A percentile compares a stretch with the other conserved stretches of the same genome.
phyloP scores from a whole-genome alignment of 2,113 vertebrate genomes.

The Gadus macrocephalus region DNA sequence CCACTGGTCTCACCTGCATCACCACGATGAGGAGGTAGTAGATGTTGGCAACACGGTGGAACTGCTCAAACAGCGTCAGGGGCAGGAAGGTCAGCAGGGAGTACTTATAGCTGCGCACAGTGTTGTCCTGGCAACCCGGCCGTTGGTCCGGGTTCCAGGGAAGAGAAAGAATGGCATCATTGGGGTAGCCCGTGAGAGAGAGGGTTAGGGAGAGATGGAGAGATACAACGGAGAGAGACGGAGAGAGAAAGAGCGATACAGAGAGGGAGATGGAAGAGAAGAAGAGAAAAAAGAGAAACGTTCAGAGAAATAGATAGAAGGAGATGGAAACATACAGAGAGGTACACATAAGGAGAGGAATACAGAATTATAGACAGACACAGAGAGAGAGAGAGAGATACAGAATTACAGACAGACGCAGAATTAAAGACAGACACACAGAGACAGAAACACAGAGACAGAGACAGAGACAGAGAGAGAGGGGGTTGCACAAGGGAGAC shows the following conservation, averaged over 20 bases:
- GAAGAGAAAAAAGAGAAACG: too few relatives aligned
- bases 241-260: too few relatives aligned
- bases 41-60: constrained; percentile 82
- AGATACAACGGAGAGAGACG: too few relatives aligned
- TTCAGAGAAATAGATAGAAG: too few relatives aligned
- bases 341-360: too few relatives aligned
- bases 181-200: neutral
- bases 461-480: neutral
- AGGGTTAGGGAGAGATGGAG: too few relatives aligned
- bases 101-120: constrained; percentile 86
- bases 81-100: constrained; percentile 86
- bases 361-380: too few relatives aligned
- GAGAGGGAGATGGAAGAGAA: too few relatives aligned
- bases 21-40: constrained; percentile 86
- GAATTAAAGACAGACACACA: neutral
- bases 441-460: neutral
- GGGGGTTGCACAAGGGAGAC: neutral
- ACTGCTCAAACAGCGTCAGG: constrained; percentile 86
- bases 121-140: constrained; percentile 77
- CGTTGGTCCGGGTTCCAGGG: neutral
- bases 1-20: constrained; percentile 78
- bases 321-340: too few relatives aligned
- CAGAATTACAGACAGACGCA: too few relatives aligned
- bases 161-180: neutral
- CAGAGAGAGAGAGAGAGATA: too few relatives aligned